phyloP scores from a whole-genome alignment of 2,113 vertebrate species.

The Heterotilapia buettikoferi region DNA sequence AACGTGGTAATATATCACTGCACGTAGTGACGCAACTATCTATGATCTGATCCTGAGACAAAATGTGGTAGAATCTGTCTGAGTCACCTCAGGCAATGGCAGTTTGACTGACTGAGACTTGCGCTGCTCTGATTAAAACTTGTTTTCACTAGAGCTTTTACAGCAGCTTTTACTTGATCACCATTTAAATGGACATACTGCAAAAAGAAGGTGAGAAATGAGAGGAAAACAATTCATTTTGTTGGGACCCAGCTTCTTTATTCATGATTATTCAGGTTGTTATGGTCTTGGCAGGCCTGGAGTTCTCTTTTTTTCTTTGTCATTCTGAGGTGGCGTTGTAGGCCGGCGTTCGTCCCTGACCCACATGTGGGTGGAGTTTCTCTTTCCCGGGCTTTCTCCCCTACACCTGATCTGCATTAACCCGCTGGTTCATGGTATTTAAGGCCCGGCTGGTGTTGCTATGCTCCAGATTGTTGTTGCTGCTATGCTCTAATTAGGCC shows the following conservation, averaged over 20 bases:
- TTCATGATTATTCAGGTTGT: not conserved
- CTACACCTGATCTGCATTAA: not conserved
- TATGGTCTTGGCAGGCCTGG: not conserved
- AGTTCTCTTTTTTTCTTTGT: not conserved
- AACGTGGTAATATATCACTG: not conserved
- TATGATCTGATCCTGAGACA: not conserved
- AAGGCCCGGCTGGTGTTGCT: not conserved
- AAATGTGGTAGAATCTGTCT: not conserved
- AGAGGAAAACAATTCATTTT: not conserved
- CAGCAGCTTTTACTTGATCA: not conserved
- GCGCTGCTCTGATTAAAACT: not conserved
- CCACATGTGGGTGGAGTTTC: not conserved
- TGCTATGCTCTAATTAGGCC: too few relatives aligned
- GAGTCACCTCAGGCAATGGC: not conserved
- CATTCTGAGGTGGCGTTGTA: not conserved
- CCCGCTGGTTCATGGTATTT: not conserved
- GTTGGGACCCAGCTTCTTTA: not conserved
- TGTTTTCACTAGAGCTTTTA: not conserved
- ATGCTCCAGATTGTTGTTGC: too few relatives aligned
- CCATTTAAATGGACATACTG: not conserved
- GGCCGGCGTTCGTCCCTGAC: not conserved
- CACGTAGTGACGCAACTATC: not conserved
- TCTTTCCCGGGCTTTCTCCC: not conserved
- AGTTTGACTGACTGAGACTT: not conserved
- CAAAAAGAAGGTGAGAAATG: not conserved